A percentile compares a stretch with the other conserved stretches of the same genome.
Evolutionary conservation across 2,113 vertebrate species (phyloP).

Genomic region (Notechis scutatus): DNA sequence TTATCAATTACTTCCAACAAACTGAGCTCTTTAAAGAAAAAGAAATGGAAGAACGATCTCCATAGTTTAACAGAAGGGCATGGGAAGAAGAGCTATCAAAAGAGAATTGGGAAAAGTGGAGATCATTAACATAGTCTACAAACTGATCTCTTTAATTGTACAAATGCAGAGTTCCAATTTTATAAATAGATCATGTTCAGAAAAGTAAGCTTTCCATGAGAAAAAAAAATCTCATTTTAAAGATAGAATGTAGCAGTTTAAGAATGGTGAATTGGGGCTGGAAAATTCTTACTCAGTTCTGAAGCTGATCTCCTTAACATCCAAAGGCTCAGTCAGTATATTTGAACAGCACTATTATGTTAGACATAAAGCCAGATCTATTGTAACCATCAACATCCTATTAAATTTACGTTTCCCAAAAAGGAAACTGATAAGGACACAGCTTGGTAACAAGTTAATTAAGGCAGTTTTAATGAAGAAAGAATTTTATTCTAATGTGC

Average conservation of each 20-base stretch:
- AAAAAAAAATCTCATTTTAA: neutral
- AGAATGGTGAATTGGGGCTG: neutral
- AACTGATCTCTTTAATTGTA: conserved; percentile 25
- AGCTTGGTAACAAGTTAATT: neutral
- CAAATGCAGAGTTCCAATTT: conserved; percentile 24
- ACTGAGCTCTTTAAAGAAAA: conserved; percentile 16
- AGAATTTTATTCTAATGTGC: neutral
- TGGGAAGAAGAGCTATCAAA: neutral
- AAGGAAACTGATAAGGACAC: neutral
- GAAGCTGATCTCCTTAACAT: neutral
- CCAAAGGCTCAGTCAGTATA: neutral
- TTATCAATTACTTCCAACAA: conserved; percentile 42
- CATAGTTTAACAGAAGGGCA: conserved; percentile 22
- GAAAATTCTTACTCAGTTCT: neutral
- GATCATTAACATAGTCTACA: neutral
- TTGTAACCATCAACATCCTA: neutral
- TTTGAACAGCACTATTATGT: neutral
- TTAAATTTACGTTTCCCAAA: neutral
- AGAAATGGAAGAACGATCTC: conserved; percentile 39
- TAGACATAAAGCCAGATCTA: neutral
- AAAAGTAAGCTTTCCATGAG: neutral
- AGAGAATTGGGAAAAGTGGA: neutral
- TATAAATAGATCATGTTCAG: conserved; percentile 7
- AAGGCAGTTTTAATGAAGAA: neutral
- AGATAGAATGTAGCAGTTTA: neutral